phyloP scores from a whole-genome alignment of 2,888 invertebrate genomes.

The Corbicula japonica region DNA sequence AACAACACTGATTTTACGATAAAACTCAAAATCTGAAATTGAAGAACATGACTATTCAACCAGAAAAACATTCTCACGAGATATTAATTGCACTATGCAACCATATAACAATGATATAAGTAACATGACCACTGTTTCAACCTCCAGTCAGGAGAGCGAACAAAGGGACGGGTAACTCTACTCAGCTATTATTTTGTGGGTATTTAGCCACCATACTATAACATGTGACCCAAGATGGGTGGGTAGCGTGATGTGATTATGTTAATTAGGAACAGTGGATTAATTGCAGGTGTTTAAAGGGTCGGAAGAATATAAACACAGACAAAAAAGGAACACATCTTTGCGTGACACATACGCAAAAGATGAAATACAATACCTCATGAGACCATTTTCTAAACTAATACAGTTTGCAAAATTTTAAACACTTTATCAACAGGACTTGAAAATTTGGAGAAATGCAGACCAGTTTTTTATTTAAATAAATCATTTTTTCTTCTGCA shows the following conservation, averaged over 20 bases:
- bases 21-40: constrained; percentile 54
- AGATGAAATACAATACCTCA: no score
- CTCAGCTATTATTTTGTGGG: constrained; percentile 59
- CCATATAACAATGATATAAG: constrained; percentile 58
- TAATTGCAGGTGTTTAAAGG: constrained; percentile 53
- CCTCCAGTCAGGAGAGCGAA: constrained; percentile 57
- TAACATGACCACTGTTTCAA: constrained; percentile 59
- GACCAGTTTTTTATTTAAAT: no score
- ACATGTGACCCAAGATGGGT: constrained; percentile 48
- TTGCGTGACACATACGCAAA: constrained; percentile 53
- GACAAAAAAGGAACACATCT: constrained; percentile 39
- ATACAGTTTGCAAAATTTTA: no score
- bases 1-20: constrained; percentile 47
- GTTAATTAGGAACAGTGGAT: constrained; percentile 37
- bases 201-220: constrained; percentile 32
- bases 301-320: constrained; percentile 22
- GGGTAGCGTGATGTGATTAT: constrained; percentile 53
- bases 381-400: no score
- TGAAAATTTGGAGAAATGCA: no score
- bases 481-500: no score
- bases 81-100: constrained; percentile 57
- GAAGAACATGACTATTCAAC: constrained; percentile 47
- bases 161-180: constrained; percentile 59
- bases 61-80: constrained; percentile 66
- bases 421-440: no score